These are phyloP conservation scores for Orycteropus afer DNA, from an alignment of 2,113 vertebrate species.

Conservation along the genomic window DNA sequence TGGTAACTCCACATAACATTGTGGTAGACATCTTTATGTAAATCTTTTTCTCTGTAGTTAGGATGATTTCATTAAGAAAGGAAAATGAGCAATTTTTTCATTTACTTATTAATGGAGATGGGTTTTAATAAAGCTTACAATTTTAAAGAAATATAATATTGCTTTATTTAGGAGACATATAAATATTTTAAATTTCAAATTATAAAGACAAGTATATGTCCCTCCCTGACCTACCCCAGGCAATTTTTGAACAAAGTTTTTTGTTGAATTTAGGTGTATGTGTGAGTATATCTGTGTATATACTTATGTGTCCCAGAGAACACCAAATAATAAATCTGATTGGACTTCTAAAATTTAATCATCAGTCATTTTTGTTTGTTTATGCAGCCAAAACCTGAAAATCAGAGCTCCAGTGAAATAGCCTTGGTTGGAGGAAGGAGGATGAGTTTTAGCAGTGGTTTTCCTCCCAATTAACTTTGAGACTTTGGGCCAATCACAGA, in stretches of 20 bases:
- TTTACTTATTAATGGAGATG: neutral
- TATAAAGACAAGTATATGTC: neutral
- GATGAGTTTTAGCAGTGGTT: neutral
- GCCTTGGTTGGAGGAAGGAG: neutral
- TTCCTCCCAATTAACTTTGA: neutral
- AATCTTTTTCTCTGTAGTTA: conserved; percentile 11
- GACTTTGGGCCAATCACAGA: neutral
- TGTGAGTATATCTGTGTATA: neutral
- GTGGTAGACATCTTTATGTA: neutral
- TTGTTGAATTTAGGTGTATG: neutral
- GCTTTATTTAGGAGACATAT: neutral
- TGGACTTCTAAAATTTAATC: neutral
- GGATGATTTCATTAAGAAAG: neutral
- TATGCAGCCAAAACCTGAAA: neutral
- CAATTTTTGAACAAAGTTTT: neutral
- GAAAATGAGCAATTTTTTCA: neutral
- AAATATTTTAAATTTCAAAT: conserved; percentile 25
- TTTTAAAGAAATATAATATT: conserved; percentile 43
- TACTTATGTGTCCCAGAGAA: neutral
- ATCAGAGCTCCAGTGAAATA: neutral
- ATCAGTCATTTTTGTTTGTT: neutral
- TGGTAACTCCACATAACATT: neutral
- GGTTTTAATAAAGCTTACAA: neutral
- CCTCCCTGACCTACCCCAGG: too few relatives aligned
- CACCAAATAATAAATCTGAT: neutral